These are phyloP conservation scores for Epizoanthus rinbou DNA, from an alignment of 92 coral and sea anemone species.

Conservation along the genomic window DNA sequence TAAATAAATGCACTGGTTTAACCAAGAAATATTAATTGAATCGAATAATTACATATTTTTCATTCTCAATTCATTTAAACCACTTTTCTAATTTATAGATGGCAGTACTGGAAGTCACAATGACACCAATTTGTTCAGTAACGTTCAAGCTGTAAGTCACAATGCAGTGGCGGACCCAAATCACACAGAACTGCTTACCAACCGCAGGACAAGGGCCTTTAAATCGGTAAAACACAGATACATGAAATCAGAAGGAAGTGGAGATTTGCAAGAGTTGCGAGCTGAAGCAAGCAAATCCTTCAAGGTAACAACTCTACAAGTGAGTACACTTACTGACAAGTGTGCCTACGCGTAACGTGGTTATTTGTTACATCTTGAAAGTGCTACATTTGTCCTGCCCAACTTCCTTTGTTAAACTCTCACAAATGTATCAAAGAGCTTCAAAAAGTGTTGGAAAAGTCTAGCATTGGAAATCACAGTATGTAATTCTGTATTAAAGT, in stretches of 20 bases:
- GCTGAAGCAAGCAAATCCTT: background rate
- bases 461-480: too few species aligned
- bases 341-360: too few species aligned
- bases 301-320: conserved; percentile 1
- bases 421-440: too few species aligned
- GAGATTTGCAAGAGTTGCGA: background rate
- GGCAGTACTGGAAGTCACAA: background rate
- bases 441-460: too few species aligned
- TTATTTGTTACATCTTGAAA: too few species aligned
- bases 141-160: background rate
- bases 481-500: too few species aligned
- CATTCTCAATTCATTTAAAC: background rate
- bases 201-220: background rate
- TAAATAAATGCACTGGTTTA: too few species aligned
- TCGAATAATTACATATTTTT: background rate
- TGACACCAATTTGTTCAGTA: background rate
- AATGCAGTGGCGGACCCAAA: background rate
- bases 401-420: too few species aligned
- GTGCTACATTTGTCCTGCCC: too few species aligned
- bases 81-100: background rate
- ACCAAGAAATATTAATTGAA: too few species aligned
- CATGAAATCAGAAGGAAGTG: background rate
- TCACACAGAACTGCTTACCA: background rate
- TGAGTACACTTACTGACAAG: too few species aligned
- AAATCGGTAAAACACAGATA: background rate